Conservation (phyloP, 1,140 invertebrate species). For the Orchestia grillus region DNA sequence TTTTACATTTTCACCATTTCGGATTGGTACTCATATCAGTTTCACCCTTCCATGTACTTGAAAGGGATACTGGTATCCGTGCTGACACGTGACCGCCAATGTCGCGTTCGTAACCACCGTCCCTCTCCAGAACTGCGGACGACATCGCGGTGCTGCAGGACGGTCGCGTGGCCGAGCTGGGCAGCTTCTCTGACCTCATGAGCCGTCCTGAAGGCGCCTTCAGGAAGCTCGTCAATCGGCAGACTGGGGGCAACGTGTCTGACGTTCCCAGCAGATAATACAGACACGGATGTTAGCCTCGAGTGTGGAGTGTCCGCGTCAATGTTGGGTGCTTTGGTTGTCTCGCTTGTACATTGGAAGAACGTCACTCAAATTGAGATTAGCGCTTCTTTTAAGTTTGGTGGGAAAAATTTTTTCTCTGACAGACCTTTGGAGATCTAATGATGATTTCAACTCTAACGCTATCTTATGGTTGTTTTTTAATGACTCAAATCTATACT, state of each 20-base stretch:
- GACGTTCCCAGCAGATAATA: neutral
- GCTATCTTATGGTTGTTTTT: too few relatives aligned
- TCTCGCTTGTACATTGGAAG: neutral
- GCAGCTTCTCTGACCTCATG: constrained; percentile 85
- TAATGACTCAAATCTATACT: too few relatives aligned
- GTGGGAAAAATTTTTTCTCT: too few relatives aligned
- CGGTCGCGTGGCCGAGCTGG: constrained; percentile 82
- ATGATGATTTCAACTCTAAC: too few relatives aligned
- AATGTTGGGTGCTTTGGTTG: neutral
- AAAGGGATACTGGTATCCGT: neutral
- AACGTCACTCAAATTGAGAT: neutral
- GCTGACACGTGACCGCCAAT: neutral
- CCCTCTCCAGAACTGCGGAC: constrained; percentile 77
- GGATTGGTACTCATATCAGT: neutral
- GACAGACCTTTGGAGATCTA: too few relatives aligned
- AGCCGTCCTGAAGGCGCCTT: constrained; percentile 72
- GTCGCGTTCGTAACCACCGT: neutral
- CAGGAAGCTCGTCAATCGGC: constrained; percentile 72
- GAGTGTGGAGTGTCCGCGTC: neutral
- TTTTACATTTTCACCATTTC: neutral
- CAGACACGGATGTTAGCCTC: neutral
- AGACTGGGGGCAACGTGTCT: constrained; percentile 67
- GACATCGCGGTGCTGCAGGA: constrained; percentile 80
- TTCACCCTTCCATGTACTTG: neutral
- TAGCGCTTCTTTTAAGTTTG: too few relatives aligned